Evolutionary conservation across 2,797 vertebrate species (phyloP), one percentile per base, ranked within the genome.

Genomic region (Sandelia bainsii): DNA sequence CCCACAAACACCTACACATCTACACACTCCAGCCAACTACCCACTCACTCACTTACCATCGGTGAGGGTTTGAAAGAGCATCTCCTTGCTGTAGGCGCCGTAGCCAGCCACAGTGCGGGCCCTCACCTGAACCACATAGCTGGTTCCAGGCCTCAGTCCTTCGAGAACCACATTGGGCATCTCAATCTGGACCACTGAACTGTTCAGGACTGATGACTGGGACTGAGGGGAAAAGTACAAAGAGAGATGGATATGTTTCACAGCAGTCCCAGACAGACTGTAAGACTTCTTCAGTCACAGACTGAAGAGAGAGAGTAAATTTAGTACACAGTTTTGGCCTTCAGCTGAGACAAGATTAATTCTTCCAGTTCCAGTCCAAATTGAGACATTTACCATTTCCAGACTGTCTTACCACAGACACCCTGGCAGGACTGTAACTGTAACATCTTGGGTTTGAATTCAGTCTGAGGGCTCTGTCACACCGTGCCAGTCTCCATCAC

Each of bases 41-140:
- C 61, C 79, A 52, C 80, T 12, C 64, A 54, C 96, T 11, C 62
- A 58, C 96, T 96, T 94, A 98, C 97, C 97, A 0, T 98, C 96
- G 0, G 96, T 98, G 77, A 98, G 95, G 0, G 97, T 98, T 89
- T 98, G 97, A 93, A 98, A 98, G 89, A 96, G 97, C 97, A 98
- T 98, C 88, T 97, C 97, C 71, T 96, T 96, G 19, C 97, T 98
- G 95, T 96, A 98, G 87, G 95, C 96, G 72, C 97, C 97, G 0
- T 97, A 98, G 73, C 97, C 97, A 0, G 96, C 96, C 75, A 96
- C 96, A 0, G 96, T 97, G 68, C 96, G 95, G 17, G 97, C 97
- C 11, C 96, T 95, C 82, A 98, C 97, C 93, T 97, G 96, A 12
- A 98, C 96, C 90, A 96, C 94, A 0, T 98, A 98, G 8, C 97